Percentiles rank a stretch among this genome's conserved stretches.
Conservation (phyloP, 2,888 invertebrate species). For the Helobdella robusta region DNA sequence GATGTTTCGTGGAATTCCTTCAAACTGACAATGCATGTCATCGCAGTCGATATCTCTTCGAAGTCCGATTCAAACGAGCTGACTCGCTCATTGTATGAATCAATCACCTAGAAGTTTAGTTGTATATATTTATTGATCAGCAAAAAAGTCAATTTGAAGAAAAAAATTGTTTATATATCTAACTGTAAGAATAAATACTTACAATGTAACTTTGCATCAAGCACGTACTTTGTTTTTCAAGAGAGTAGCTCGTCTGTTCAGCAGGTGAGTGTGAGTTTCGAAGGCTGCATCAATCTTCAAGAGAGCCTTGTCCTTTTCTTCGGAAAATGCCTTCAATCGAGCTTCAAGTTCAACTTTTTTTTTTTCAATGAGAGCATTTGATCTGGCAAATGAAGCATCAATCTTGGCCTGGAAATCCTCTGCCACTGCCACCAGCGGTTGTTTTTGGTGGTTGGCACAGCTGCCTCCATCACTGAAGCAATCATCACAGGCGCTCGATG, state of each 20-base stretch:
- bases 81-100: slow-evolving; percentile 35
- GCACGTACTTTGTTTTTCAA: slow-evolving; percentile 35
- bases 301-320: slow-evolving; percentile 36
- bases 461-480: slow-evolving; percentile 13
- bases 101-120: slow-evolving; percentile 33
- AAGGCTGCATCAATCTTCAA: slow-evolving; percentile 35
- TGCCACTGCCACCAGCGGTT: slow-evolving; percentile 32
- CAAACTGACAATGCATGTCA: slow-evolving; percentile 36
- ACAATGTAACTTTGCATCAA: no score
- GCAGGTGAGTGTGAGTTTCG: slow-evolving; percentile 34
- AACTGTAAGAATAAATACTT: no score
- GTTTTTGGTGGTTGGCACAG: slow-evolving; percentile 27
- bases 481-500: slow-evolving; percentile 10
- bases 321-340: slow-evolving; percentile 31
- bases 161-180: no score
- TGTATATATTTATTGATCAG: no score
- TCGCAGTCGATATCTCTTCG: slow-evolving; percentile 35
- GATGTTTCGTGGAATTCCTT: slow-evolving; percentile 36
- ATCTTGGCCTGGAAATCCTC: slow-evolving; percentile 35
- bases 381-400: slow-evolving; percentile 31
- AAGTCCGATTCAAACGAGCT: slow-evolving; percentile 33
- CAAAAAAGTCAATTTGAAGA: no score
- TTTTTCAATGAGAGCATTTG: slow-evolving; percentile 34
- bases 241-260: slow-evolving; percentile 35
- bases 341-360: slow-evolving; percentile 35